Evolutionary conservation across 1,140 invertebrate genomes (phyloP).

Genomic region (Drosophila subpulchrella): DNA sequence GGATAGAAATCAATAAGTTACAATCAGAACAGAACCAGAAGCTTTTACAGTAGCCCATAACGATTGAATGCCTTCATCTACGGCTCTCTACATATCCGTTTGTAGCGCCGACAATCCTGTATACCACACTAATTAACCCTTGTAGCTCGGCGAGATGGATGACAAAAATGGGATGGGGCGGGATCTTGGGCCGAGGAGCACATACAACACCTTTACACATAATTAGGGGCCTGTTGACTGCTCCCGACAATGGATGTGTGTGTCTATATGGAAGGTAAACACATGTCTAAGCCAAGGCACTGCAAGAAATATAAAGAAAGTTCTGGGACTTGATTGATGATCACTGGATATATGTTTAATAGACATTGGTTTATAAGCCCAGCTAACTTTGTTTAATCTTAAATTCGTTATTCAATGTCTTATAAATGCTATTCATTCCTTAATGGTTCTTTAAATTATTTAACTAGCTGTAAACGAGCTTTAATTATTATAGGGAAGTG

Average conservation of each 20-base stretch:
- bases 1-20: conserved; percentile 31
- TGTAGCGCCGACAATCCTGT: conserved; percentile 45
- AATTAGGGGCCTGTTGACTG: conserved; percentile 78
- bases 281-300: conserved; percentile 17
- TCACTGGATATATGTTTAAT: no score
- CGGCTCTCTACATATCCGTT: conserved; percentile 10
- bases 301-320: background rate
- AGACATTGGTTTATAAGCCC: no score
- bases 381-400: no score
- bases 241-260: conserved; percentile 56
- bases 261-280: conserved; percentile 67
- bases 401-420: no score
- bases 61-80: conserved; percentile 28
- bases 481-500: no score
- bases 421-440: no score
- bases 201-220: conserved; percentile 76
- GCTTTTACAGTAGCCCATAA: conserved; percentile 40
- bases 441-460: no score
- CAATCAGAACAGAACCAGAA: conserved; percentile 28
- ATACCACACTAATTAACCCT: conserved; percentile 66
- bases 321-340: background rate
- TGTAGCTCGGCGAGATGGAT: conserved; percentile 27
- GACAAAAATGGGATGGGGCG: conserved; percentile 11
- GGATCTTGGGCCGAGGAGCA: conserved; percentile 4
- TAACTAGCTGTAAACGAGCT: no score